Base-by-base conservation (phyloP, 2,113 vertebrate species). In the Xiphophorus hellerii region DNA sequence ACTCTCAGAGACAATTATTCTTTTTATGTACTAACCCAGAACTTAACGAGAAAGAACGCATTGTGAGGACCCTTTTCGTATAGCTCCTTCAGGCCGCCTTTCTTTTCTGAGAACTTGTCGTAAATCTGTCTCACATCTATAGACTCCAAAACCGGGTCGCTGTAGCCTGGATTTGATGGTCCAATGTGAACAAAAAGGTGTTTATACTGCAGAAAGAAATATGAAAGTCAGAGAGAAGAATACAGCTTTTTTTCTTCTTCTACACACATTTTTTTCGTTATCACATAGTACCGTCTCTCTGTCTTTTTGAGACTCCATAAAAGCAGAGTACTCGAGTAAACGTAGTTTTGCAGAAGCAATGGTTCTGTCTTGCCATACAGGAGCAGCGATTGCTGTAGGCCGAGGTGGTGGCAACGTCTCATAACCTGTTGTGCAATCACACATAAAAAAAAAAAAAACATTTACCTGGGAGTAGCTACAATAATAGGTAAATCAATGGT, bases 51-150 rank as follows among this genome's bases (percentile, higher is more conserved):
- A 85, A 98, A 98, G 94, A 98, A 98, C 14, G 97, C 96, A 12
- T 97, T 96, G 37, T 96, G 96, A 9, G 97, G 97, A 30, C 97
- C 97, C 27, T 96, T 97, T 90, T 98, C 97, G 58, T 97, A 98
- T 58, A 98, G 96, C 86, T 98, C 97, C 92, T 98, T 98, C 84
- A 98, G 93, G 29, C 97, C 97, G 0, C 97, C 97, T 76, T 98
- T 98, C 90, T 97, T 98, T 94, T 98, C 97, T 0, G 97, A 97
- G 81, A 98, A 98, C 87, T 98, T 98, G 93, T 98, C 97, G 0
- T 98, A 98, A 93, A 98, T 98, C 95, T 98, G 97, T 76, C 97
- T 96, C 77, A 98, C 96, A 5, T 98, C 97, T 78, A 98, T 97
- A 0, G 97, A 97, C 91, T 98, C 97, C 93, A 98, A 91, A 29